These are phyloP conservation scores for Antennarius striatus DNA, from an alignment of 2,113 vertebrate species.

Conservation along the genomic window DNA sequence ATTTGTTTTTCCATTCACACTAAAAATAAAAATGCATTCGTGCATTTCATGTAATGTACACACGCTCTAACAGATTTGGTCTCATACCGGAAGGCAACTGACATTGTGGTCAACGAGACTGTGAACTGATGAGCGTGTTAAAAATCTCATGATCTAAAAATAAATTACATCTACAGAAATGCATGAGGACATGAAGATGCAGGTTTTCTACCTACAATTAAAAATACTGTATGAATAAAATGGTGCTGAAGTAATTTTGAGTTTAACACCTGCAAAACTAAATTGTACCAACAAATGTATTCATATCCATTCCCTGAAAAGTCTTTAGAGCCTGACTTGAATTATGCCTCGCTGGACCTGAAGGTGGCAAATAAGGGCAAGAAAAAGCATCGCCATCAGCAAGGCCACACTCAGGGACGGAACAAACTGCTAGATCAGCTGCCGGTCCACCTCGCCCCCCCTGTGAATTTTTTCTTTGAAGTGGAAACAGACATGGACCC, in stretches of 20 bases:
- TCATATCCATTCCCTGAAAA: constrained; percentile 17
- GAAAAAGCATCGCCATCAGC: constrained; percentile 62
- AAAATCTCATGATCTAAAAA: constrained; percentile 48
- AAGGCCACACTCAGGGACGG: constrained; percentile 43
- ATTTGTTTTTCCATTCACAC: neutral
- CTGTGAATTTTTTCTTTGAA: constrained; percentile 45
- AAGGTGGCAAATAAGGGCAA: constrained; percentile 61
- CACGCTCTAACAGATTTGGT: constrained; percentile 11
- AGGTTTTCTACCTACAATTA: neutral
- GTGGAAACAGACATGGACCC: constrained; percentile 48
- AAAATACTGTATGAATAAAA: neutral
- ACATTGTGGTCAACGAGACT: constrained; percentile 52
- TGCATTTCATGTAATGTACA: neutral
- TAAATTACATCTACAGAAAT: constrained; percentile 22
- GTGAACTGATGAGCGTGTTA: constrained; percentile 15
- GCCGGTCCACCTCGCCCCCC: constrained; percentile 5
- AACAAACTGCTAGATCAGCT: constrained; percentile 37
- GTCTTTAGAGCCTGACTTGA: constrained; percentile 60
- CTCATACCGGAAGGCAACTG: constrained; percentile 53
- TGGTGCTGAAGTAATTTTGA: neutral
- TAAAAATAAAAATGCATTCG: neutral
- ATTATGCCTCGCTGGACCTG: constrained; percentile 80
- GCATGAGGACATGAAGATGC: neutral
- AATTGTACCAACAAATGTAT: neutral
- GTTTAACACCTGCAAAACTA: neutral